Conservation (phyloP, 2,888 invertebrate genomes). For the Acanthosoma haemorrhoidale region DNA sequence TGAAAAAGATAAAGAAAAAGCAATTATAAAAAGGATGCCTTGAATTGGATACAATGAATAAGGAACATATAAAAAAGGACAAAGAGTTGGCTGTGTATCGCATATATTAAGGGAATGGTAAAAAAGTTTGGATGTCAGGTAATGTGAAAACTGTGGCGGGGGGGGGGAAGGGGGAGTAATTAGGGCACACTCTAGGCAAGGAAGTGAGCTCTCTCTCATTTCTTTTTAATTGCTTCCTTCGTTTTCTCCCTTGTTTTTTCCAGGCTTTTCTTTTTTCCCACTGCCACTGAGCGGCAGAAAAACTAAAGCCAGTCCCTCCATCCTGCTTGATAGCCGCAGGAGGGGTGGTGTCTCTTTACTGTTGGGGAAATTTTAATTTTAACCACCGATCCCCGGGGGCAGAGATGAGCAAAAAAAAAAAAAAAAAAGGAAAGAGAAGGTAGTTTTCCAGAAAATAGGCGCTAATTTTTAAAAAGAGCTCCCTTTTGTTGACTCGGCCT, state of each 20-base stretch:
- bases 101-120: background rate
- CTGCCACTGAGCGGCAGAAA: background rate
- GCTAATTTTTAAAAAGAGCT: background rate
- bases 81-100: background rate
- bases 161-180: background rate
- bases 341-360: background rate
- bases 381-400: background rate
- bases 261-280: background rate
- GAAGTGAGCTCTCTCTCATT: background rate
- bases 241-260: background rate
- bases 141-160: background rate
- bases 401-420: background rate
- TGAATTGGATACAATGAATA: too few relatives aligned
- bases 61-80: background rate
- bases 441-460: background rate
- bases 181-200: background rate
- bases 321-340: too few relatives aligned
- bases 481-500: background rate
- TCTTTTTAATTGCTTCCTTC: constrained; percentile 12
- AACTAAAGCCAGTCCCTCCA: background rate
- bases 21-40: background rate
- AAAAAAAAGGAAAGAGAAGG: background rate
- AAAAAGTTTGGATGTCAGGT: background rate
- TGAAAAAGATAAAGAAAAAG: background rate
- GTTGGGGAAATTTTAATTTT: background rate